A percentile compares a stretch with the other conserved stretches of the same genome.
These are phyloP conservation scores for Sebastes oblongus DNA, from an alignment of 2,797 vertebrate genomes.

Conservation along the genomic window DNA sequence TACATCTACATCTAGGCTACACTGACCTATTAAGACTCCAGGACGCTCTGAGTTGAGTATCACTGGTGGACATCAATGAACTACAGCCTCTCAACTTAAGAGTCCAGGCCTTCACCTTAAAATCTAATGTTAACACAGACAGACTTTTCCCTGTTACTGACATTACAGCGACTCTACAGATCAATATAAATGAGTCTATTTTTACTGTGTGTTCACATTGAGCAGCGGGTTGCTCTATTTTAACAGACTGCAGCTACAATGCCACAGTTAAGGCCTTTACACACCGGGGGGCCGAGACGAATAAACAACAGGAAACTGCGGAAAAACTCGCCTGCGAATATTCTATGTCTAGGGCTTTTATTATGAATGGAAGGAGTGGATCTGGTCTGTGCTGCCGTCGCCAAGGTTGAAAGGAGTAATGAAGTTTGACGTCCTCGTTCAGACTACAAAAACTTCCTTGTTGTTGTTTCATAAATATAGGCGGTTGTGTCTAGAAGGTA, in stretches of 20 bases:
- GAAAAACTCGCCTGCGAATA: too few relatives aligned
- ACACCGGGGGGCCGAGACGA: too few relatives aligned
- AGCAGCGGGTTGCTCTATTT: not conserved
- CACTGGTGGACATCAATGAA: not conserved
- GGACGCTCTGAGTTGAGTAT: not conserved
- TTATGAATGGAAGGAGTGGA: too few relatives aligned
- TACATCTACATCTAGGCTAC: slow-evolving; percentile 1
- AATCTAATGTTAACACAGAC: not conserved
- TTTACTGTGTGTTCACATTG: not conserved
- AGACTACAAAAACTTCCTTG: too few relatives aligned
- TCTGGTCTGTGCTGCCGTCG: too few relatives aligned
- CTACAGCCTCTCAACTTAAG: not conserved
- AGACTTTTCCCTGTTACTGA: not conserved
- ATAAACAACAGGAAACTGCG: too few relatives aligned
- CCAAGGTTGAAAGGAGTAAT: too few relatives aligned
- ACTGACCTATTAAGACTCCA: slow-evolving; percentile 13
- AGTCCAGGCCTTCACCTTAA: not conserved
- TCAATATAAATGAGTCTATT: not conserved
- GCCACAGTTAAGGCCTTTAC: too few relatives aligned
- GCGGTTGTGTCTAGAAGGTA: too few relatives aligned
- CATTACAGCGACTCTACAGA: not conserved
- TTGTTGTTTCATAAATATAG: too few relatives aligned
- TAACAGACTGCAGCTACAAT: not conserved
- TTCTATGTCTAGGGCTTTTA: too few relatives aligned
- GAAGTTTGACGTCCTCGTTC: too few relatives aligned